A percentile compares a stretch with the other conserved stretches of the same genome.
These are phyloP conservation scores for Nerophis lumbriciformis DNA, from an alignment of 2,113 vertebrate genomes.

Conservation along the genomic window DNA sequence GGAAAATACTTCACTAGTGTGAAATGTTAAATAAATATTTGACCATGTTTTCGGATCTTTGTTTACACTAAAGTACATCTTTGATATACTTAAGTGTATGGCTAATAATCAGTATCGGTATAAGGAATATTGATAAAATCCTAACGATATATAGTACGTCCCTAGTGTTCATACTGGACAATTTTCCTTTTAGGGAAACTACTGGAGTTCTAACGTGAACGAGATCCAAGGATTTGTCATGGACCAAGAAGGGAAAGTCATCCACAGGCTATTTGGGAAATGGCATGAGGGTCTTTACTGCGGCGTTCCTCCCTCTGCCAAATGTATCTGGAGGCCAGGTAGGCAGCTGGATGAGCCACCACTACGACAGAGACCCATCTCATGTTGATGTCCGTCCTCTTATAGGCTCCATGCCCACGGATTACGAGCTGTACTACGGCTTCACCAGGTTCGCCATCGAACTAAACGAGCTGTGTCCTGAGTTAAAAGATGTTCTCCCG, in stretches of 20 bases:
- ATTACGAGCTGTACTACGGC: conserved; percentile 96
- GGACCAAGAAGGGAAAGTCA: conserved; percentile 94
- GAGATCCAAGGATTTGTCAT: conserved; percentile 96
- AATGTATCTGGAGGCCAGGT: conserved; percentile 98
- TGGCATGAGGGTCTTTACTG: conserved; percentile 98
- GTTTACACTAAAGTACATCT: no score
- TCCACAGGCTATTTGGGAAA: conserved; percentile 95
- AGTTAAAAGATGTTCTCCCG: conserved; percentile 89
- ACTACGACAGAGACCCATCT: no score
- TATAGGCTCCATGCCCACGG: conserved; percentile 94
- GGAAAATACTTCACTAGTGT: no score
- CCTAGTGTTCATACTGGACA: neutral
- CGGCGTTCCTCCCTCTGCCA: conserved; percentile 91
- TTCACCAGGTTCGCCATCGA: conserved; percentile 97
- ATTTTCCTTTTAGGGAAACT: conserved; percentile 81
- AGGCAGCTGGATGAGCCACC: conserved; percentile 10
- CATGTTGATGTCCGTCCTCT: conserved; percentile 1
- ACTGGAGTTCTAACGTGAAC: conserved; percentile 97
- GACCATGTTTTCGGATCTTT: no score
- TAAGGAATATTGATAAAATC: no score
- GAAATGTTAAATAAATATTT: no score
- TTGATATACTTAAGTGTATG: no score
- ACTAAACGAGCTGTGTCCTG: conserved; percentile 94
- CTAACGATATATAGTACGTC: no score
- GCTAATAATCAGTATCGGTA: no score